Base-by-base conservation (phyloP, 2,797 vertebrate genomes). In the Dallia pectoralis region DNA sequence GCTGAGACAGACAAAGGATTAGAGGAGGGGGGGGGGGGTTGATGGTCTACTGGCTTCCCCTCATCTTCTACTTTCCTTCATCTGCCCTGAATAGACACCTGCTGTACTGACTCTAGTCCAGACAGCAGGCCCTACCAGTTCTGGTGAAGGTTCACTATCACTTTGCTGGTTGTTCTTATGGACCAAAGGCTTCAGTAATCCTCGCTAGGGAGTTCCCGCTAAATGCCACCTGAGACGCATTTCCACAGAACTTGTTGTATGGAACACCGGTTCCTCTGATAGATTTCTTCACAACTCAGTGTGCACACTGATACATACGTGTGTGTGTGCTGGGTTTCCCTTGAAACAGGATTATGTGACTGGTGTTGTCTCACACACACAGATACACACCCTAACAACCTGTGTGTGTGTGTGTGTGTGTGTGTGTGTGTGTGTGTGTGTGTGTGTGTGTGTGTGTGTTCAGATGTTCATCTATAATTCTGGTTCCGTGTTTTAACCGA, bases 1-100 rank as follows among this genome's bases (percentile, higher is more conserved):
- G 75, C n/a, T 15, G 44, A 85, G 79, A 65, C 86, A 84, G 86
- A 84, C 84, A 72, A 81, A 47, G 33, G 19, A 66, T 74, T 64
- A n/a, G 27, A 29, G 65, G 33, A 15, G n/a, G 40, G 36, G 27
- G 25, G 65, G 33, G 11, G n/a, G 40, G 36, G 33, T 67, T 25
- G 33, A 25, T 67, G 25, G 9, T 67, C 29, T 32, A 63, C 15
- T 63, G 27, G 61, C 61, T 33, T 63, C 8, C 29, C 29, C 61
- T 63, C 29, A 29, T 63, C 2, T 0, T 29, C 29, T 16, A 14
- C 8, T 25, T 9, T 59, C 53, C 22, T 59, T 25, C 53, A 59
- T 59, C 22, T 56, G n/a, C 9, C 9, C 53, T 59, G 53, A 59
- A 22, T 11, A 25, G 22, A 9, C 53, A 59, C 53, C 22, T 59